Conservation (phyloP, 2,797 vertebrate genomes). For the Decapterus maruadsi region DNA sequence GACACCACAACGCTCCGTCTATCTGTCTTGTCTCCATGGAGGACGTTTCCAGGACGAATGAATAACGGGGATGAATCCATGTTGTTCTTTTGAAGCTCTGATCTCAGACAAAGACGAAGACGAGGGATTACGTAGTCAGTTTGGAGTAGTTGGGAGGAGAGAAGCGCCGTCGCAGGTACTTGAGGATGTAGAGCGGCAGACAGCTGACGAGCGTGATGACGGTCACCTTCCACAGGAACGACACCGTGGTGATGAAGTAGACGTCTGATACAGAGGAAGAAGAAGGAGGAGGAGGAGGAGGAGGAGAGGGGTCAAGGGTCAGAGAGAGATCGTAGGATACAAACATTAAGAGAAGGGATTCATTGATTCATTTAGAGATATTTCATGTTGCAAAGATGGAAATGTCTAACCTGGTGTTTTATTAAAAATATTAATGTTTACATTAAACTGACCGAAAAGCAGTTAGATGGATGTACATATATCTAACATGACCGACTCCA, state of each 20-base stretch:
- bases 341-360: too few species aligned
- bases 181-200: slow-evolving; percentile 97
- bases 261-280: slow-evolving; percentile 86
- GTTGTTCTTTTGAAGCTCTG: slow-evolving; percentile 25
- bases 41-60: slow-evolving; percentile 24
- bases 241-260: slow-evolving; percentile 95
- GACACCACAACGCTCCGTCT: too few species aligned
- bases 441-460: too few species aligned
- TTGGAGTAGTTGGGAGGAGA: slow-evolving; percentile 99
- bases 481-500: too few species aligned
- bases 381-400: too few species aligned
- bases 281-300: too few species aligned
- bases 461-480: too few species aligned
- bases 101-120: not conserved
- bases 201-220: slow-evolving; percentile 98
- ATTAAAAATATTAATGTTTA: too few species aligned
- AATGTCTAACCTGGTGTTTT: too few species aligned
- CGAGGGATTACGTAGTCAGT: slow-evolving; percentile 86
- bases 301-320: slow-evolving; percentile 1
- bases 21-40: not conserved
- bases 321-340: not conserved
- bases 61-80: slow-evolving; percentile 35
- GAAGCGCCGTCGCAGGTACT: slow-evolving; percentile 96
- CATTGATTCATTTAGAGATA: too few species aligned
- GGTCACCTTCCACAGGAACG: slow-evolving; percentile 98